Evolutionary conservation across 2,888 invertebrate species (phyloP), one percentile per base, ranked within the genome.

Genomic region (Latrodectus elegans): DNA sequence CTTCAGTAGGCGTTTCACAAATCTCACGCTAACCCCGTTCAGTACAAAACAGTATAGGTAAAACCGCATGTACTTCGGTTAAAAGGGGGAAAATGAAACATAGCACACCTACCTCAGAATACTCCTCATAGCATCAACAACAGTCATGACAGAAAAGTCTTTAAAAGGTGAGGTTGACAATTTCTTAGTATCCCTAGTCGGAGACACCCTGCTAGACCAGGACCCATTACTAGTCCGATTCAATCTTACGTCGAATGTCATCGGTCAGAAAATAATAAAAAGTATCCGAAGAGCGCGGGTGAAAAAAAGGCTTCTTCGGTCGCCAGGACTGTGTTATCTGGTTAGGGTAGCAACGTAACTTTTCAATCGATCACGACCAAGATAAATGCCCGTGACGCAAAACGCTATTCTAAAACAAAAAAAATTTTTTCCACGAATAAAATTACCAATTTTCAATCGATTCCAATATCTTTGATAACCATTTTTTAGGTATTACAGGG

Each of bases 261-360:
- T 87, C 60, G 68, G 70, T 68, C 22, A 77, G 38, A 76, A 15
- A 67, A 51, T 76, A 22, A 64, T 64, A 65, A 49, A 55, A 26
- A 55, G n/a, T 17, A 55, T 49, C 73, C 80, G 60, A 17, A 8
- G 60, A 55, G 71, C 49, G 60, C 71, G 55, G 26, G 26, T 14
- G 12, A 60, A 60, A 60, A 60, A 22, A 73, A 51, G 22, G 53
- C 53, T 17, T n/a, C 14, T 17, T 71, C 52, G 78, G 84, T 84
- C 76, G 81, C 75, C 81, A 81, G 81, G 86, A 76, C 67, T 81
- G 55, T 87, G 86, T 87, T 87, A 87, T 87, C 86, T 87, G 73
- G 86, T 81, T 60, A 70, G 73, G 76, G 81, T 87, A 87, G 86
- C 86, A 87, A 87, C 86, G 85, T 75, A 86, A 79, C 86, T 81